Evolutionary conservation across 2,113 vertebrate genomes (phyloP).

Genomic region (Macroglossus sobrinus): DNA sequence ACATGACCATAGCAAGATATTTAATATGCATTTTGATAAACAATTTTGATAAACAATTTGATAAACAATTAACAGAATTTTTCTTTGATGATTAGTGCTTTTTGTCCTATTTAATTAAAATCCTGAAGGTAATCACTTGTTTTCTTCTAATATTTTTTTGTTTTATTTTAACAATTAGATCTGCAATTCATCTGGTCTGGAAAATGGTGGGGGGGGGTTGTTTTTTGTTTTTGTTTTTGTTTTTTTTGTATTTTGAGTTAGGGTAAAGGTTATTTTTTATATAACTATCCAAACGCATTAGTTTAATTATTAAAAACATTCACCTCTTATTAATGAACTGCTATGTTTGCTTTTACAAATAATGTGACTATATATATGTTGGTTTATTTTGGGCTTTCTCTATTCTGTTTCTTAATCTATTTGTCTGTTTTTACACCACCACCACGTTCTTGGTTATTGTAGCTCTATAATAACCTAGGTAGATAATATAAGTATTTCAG

Average conservation of each 20-base stretch:
- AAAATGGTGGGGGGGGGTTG: no score
- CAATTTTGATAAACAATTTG: neutral
- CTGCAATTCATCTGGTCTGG: neutral
- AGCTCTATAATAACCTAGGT: no score
- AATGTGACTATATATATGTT: no score
- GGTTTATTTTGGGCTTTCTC: no score
- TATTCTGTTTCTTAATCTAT: no score
- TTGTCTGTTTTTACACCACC: no score
- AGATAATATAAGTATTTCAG: no score
- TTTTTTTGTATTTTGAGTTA: neutral
- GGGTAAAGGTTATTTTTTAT: neutral
- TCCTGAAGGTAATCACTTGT: neutral
- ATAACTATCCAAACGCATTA: neutral
- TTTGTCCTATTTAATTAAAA: neutral
- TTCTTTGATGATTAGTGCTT: neutral
- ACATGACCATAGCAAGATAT: no score
- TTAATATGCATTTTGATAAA: neutral
- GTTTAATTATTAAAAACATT: neutral
- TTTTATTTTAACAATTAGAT: neutral
- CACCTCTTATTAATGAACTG: neutral
- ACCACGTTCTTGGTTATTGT: no score
- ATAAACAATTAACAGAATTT: neutral
- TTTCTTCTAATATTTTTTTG: neutral
- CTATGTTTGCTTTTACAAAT: neutral
- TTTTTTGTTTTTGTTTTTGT: no score